Evolutionary conservation across 2,888 invertebrate genomes (phyloP).

Genomic region (Autographa pulchrina): DNA sequence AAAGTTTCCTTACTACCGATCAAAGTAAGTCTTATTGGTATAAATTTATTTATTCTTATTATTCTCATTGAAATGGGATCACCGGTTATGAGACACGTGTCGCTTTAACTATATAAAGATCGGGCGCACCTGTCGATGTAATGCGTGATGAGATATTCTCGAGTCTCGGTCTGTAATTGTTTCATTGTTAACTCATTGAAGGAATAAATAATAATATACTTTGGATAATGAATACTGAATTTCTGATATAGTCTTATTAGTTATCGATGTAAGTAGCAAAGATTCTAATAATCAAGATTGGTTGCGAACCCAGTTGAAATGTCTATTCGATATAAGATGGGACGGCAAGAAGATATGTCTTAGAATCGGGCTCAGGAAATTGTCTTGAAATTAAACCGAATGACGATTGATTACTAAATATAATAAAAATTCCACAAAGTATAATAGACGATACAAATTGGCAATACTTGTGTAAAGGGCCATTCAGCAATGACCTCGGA

Average conservation of each 20-base stretch:
- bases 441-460: slow-evolving; percentile 16
- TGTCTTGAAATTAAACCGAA: not conserved
- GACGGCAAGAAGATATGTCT: not conserved
- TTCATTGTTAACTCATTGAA: not conserved
- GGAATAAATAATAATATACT: not conserved
- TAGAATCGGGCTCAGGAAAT: no score
- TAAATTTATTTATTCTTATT: not conserved
- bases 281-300: no score
- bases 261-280: no score
- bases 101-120: slow-evolving; percentile 1
- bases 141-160: slow-evolving; percentile 1
- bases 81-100: slow-evolving; percentile 4
- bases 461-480: slow-evolving; percentile 32
- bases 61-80: slow-evolving; percentile 2
- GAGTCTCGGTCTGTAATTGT: not conserved
- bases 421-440: not conserved
- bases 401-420: not conserved
- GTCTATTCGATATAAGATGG: not conserved
- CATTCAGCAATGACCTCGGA: slow-evolving; percentile 25
- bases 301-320: no score
- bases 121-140: not conserved
- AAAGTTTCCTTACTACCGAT: not conserved
- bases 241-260: no score
- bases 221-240: no score
- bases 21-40: not conserved